phyloP scores from a whole-genome alignment of 2,888 invertebrate genomes.

The Argynnis bischoffii region DNA sequence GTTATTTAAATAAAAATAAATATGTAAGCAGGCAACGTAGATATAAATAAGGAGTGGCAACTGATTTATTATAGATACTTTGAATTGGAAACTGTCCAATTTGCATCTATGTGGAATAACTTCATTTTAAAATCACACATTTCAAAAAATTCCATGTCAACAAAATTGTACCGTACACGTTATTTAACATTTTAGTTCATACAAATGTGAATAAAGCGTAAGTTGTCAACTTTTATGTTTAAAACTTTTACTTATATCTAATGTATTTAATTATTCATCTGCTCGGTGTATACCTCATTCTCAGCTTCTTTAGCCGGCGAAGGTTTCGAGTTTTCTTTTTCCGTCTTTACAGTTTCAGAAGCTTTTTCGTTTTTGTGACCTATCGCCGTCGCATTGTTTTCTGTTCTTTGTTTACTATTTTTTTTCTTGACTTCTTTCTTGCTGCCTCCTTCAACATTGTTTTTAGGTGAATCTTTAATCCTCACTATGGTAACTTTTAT shows the following conservation, averaged over 20 bases:
- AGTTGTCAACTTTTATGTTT: neutral
- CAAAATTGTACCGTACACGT: slow-evolving; percentile 1
- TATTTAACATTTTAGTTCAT: slow-evolving; percentile 1
- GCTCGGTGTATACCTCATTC: slow-evolving; percentile 57
- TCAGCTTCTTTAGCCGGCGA: slow-evolving; percentile 56
- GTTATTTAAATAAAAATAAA: slow-evolving; percentile 24
- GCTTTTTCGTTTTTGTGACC: slow-evolving; percentile 65
- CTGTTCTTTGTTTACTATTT: slow-evolving; percentile 82
- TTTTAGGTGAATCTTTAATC: slow-evolving; percentile 84
- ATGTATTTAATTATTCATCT: too few relatives aligned
- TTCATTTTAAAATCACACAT: slow-evolving; percentile 40
- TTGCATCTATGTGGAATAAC: slow-evolving; percentile 38
- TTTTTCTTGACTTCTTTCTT: slow-evolving; percentile 85
- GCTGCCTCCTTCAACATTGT: slow-evolving; percentile 83
- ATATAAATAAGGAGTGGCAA: slow-evolving; percentile 34
- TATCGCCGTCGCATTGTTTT: slow-evolving; percentile 74
- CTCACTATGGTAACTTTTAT: slow-evolving; percentile 85
- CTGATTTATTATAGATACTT: slow-evolving; percentile 38
- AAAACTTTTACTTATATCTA: too few relatives aligned
- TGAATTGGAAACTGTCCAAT: slow-evolving; percentile 40
- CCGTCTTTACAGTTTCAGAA: slow-evolving; percentile 63
- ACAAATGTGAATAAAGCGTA: neutral
- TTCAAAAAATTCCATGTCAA: slow-evolving; percentile 30
- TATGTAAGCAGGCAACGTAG: slow-evolving; percentile 27
- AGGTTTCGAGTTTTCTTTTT: slow-evolving; percentile 62